Percentiles rank a stretch among this genome's conserved stretches.
Conservation (phyloP, 1,140 invertebrate genomes). For the Microplitis demolitor region DNA sequence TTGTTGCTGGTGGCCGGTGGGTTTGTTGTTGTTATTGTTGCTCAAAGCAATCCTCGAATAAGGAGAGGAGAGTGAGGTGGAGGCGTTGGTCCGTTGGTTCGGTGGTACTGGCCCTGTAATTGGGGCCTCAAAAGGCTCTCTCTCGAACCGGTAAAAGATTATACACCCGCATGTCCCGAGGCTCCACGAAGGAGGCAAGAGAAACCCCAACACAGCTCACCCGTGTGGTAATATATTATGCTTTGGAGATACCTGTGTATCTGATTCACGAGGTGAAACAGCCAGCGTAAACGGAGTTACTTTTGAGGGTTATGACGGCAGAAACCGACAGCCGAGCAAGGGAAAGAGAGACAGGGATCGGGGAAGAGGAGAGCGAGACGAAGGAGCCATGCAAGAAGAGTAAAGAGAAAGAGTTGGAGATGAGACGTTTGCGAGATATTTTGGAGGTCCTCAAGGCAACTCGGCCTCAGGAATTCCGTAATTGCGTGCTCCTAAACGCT, state of each 20-base stretch:
- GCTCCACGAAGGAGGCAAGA: slow-evolving; percentile 1
- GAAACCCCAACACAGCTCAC: slow-evolving; percentile 48
- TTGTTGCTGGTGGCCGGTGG: too few relatives aligned
- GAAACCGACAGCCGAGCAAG: slow-evolving; percentile 17
- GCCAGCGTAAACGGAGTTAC: slow-evolving; percentile 55
- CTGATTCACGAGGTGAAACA: slow-evolving; percentile 59
- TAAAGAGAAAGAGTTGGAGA: not conserved
- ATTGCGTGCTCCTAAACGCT: slow-evolving; percentile 26
- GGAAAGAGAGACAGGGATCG: slow-evolving; percentile 27
- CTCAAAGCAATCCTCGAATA: too few relatives aligned
- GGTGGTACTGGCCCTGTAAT: slow-evolving; percentile 63
- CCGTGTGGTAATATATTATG: slow-evolving; percentile 58
- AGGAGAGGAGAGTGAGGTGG: slow-evolving; percentile 35
- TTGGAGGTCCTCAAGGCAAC: slow-evolving; percentile 31
- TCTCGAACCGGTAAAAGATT: slow-evolving; percentile 24
- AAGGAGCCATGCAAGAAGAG: not conserved
- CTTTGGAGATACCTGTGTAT: slow-evolving; percentile 56
- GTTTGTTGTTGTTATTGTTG: not conserved
- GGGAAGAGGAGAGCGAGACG: slow-evolving; percentile 16
- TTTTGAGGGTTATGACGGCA: slow-evolving; percentile 30
- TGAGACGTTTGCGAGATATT: not conserved
- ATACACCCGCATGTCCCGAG: slow-evolving; percentile 27
- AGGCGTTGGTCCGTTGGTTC: slow-evolving; percentile 59
- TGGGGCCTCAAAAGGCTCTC: slow-evolving; percentile 58
- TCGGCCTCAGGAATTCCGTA: slow-evolving; percentile 25